Evolutionary conservation across 2,888 invertebrate species (phyloP).

Genomic region (Dinocampus coccinellae): DNA sequence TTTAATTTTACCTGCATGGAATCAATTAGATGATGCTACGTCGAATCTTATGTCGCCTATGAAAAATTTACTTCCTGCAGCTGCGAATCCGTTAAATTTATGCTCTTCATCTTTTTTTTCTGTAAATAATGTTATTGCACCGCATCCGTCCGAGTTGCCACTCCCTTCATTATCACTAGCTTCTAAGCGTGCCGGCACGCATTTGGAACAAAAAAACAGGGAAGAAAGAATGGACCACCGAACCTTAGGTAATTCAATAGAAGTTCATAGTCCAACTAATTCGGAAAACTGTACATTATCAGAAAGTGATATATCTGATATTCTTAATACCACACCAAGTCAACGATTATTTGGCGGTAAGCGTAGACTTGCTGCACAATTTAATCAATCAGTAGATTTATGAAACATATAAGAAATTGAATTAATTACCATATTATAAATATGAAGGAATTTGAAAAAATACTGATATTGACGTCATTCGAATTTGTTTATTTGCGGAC

Average conservation of each 20-base stretch:
- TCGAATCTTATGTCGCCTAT: constrained; percentile 62
- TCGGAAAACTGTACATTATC: constrained; percentile 44
- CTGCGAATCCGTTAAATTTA: constrained; percentile 63
- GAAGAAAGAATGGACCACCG: constrained; percentile 30
- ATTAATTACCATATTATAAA: background rate
- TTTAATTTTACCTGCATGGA: constrained; percentile 58
- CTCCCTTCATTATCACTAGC: constrained; percentile 63
- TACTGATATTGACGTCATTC: background rate
- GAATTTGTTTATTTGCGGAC: background rate
- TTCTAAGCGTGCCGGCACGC: constrained; percentile 51
- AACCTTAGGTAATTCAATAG: constrained; percentile 45
- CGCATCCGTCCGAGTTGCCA: constrained; percentile 66
- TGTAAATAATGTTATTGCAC: constrained; percentile 57
- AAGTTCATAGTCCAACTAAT: constrained; percentile 47
- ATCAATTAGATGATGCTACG: constrained; percentile 53
- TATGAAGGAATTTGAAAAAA: background rate
- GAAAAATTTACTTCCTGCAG: constrained; percentile 61
- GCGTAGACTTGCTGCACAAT: constrained; percentile 70
- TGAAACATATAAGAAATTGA: constrained; percentile 35
- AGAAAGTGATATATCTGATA: constrained; percentile 6
- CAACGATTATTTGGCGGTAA: constrained; percentile 65
- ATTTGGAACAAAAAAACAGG: constrained; percentile 36
- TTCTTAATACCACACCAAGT: constrained; percentile 53
- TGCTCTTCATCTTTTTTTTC: constrained; percentile 61
- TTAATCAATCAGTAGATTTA: constrained; percentile 63